Evolutionary conservation across 2,797 vertebrate species (phyloP).

Genomic region (Manis pentadactyla): DNA sequence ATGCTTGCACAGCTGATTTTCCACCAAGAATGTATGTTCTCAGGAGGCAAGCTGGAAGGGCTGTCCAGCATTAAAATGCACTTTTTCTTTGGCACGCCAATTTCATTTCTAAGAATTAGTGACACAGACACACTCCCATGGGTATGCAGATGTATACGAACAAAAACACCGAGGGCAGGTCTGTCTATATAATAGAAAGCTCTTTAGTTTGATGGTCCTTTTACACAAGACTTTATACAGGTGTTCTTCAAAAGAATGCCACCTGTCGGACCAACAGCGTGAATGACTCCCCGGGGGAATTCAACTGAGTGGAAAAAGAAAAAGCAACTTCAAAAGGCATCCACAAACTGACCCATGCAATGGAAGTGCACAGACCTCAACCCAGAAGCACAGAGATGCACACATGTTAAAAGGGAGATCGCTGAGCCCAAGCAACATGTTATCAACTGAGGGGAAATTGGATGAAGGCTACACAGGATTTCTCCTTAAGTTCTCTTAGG

Average conservation of each 20-base stretch:
- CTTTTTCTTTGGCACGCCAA: too few relatives aligned
- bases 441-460: accelerated
- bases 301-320: too few relatives aligned
- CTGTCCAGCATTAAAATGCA: too few relatives aligned
- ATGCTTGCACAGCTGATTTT: background rate
- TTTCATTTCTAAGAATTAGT: accelerated
- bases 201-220: accelerated
- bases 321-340: background rate
- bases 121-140: too few relatives aligned
- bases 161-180: accelerated
- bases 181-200: accelerated
- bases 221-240: background rate
- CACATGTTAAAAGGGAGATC: accelerated
- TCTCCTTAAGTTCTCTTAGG: too few relatives aligned
- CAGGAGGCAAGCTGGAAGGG: too few relatives aligned
- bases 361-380: accelerated
- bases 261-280: accelerated
- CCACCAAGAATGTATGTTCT: too few relatives aligned
- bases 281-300: background rate
- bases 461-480: accelerated
- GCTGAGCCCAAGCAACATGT: too few relatives aligned
- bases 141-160: accelerated
- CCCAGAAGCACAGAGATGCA: accelerated
- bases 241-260: too few relatives aligned
- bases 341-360: background rate